Conservation (phyloP, 2,797 vertebrate genomes). For the Gymnoscopelus microlampas region DNA sequence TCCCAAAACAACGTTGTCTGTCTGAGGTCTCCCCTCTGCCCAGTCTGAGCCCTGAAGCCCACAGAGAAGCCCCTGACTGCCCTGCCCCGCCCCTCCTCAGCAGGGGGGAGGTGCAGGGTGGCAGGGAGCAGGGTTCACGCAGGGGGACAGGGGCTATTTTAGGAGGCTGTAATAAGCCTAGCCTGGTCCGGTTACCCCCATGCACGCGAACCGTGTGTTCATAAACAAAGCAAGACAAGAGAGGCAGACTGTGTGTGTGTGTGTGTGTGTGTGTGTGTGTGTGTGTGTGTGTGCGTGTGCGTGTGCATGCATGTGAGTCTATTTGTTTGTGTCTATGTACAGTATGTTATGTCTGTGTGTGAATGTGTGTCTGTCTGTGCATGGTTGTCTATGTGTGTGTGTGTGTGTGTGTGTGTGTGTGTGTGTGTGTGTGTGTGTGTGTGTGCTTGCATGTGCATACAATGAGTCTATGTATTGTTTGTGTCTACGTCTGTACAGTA, state of each 20-base stretch:
- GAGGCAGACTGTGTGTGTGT: neutral
- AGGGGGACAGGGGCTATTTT: slow-evolving; percentile 80
- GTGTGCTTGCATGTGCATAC: no score
- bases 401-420: neutral
- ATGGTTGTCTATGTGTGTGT: neutral
- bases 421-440: neutral
- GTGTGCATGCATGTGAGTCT: neutral
- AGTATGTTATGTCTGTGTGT: neutral
- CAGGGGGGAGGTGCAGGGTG: slow-evolving; percentile 39
- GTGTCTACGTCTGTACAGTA: neutral
- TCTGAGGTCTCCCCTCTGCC: slow-evolving; percentile 28
- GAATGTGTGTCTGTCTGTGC: neutral
- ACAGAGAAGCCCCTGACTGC: neutral
- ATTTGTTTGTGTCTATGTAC: neutral
- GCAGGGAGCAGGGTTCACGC: slow-evolving; percentile 8
- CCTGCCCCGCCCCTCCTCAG: slow-evolving; percentile 41
- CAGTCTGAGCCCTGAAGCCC: slow-evolving; percentile 32
- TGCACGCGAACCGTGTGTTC: slow-evolving; percentile 33
- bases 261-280: neutral
- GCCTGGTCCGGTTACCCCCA: slow-evolving; percentile 68
- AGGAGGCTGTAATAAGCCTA: slow-evolving; percentile 64
- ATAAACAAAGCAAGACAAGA: slow-evolving; percentile 41
- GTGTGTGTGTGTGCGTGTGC: neutral
- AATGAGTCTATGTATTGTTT: neutral
- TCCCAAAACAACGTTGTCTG: neutral